Conservation (phyloP, 1,140 invertebrate genomes). For the Trachymyrmex cornetzi region DNA sequence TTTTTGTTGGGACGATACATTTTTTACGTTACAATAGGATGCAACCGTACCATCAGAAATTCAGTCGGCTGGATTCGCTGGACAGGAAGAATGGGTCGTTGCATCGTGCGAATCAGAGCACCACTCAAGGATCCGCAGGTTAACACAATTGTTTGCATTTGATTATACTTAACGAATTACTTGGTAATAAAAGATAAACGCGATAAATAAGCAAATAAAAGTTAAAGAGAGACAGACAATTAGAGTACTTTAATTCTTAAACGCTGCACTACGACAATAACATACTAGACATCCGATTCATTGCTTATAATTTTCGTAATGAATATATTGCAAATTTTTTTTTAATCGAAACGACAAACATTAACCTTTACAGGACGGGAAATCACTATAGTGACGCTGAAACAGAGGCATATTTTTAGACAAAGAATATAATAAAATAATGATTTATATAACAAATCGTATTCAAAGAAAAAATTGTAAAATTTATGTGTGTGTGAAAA, state of each 20-base stretch:
- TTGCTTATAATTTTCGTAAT: too few species aligned
- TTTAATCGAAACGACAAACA: too few species aligned
- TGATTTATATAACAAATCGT: too few species aligned
- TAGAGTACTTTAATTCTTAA: background rate
- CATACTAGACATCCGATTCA: too few species aligned
- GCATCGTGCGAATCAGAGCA: constrained; percentile 80
- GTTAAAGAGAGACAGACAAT: background rate
- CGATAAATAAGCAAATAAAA: background rate
- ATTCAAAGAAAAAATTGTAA: too few species aligned
- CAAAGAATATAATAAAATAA: too few species aligned
- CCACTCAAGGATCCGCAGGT: constrained; percentile 82
- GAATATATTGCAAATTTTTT: too few species aligned
- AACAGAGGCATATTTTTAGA: too few species aligned
- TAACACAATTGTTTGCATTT: constrained; percentile 24
- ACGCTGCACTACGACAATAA: too few species aligned
- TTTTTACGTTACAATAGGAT: constrained; percentile 75
- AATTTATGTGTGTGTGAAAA: too few species aligned
- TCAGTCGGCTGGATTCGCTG: constrained; percentile 83
- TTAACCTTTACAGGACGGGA: too few species aligned
- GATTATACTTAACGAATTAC: background rate
- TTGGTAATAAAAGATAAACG: background rate
- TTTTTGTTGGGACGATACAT: constrained; percentile 17
- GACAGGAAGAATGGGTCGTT: constrained; percentile 83
- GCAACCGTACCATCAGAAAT: constrained; percentile 82
- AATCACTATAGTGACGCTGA: too few species aligned